Conservation (phyloP, 2,113 vertebrate genomes). For the Anas platyrhynchos region DNA sequence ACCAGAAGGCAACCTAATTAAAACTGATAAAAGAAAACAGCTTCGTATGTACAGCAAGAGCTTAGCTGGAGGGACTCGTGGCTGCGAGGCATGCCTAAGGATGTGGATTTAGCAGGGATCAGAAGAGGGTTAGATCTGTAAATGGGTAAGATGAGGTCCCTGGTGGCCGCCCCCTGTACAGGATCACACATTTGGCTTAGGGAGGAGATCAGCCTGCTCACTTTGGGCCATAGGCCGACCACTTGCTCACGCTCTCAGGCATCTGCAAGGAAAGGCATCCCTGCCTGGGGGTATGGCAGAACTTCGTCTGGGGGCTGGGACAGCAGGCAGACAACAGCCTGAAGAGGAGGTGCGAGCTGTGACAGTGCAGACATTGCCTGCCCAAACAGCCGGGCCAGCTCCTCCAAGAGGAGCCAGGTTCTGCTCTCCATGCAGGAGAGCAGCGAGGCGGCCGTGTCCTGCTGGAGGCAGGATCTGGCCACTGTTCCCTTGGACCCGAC, state of each 20-base stretch:
- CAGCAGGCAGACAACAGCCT: background rate
- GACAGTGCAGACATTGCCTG: background rate
- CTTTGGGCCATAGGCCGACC: background rate
- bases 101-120: constrained; percentile 49
- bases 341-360: background rate
- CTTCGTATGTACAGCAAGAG: constrained; percentile 24
- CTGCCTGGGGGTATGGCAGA: background rate
- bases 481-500: accelerated
- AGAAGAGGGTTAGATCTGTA: constrained; percentile 39
- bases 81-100: constrained; percentile 20
- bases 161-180: background rate
- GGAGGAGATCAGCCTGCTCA: background rate
- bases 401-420: too few species aligned
- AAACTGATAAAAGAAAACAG: constrained; percentile 26
- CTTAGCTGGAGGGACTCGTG: constrained; percentile 9
- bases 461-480: background rate
- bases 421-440: background rate
- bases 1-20: constrained; percentile 38
- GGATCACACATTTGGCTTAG: background rate
- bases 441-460: background rate
- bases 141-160: constrained; percentile 26
- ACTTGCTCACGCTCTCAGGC: background rate
- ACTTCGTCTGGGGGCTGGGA: background rate
- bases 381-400: background rate
- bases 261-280: background rate